A percentile compares a stretch with the other conserved stretches of the same genome.
Evolutionary conservation across 2,113 vertebrate species (phyloP).

Genomic region (Stercorarius parasiticus): DNA sequence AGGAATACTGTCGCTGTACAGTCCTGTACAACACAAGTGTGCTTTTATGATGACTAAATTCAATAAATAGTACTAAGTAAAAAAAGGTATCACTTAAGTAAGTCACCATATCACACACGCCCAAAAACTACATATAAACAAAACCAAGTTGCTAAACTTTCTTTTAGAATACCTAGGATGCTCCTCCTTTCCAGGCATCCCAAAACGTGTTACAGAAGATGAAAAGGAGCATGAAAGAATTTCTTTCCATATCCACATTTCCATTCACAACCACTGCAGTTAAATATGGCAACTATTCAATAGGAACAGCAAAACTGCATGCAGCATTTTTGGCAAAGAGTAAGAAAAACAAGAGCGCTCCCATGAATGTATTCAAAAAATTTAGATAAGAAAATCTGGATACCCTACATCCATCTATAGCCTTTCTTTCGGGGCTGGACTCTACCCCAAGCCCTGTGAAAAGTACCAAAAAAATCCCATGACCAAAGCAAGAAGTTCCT

Average conservation of each 20-base stretch:
- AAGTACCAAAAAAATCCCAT: neutral
- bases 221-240: neutral
- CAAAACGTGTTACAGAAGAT: neutral
- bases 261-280: neutral
- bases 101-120: neutral
- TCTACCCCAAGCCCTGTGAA: neutral
- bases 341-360: neutral
- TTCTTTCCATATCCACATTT: neutral
- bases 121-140: neutral
- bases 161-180: neutral
- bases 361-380: neutral
- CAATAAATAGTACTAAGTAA: neutral
- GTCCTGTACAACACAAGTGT: neutral
- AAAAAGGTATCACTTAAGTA: neutral
- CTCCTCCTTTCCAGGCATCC: neutral
- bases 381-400: conserved; percentile 5
- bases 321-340: conserved; percentile 5
- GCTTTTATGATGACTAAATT: neutral
- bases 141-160: neutral
- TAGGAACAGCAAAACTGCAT: neutral
- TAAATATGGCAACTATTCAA: conserved; percentile 27
- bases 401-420: neutral
- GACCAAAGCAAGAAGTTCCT: neutral
- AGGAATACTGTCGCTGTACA: neutral
- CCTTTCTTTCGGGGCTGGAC: neutral